Percentiles rank a stretch among this genome's conserved stretches.
phyloP scores from a whole-genome alignment of 2,113 vertebrate species.

The Sprattus sprattus region DNA sequence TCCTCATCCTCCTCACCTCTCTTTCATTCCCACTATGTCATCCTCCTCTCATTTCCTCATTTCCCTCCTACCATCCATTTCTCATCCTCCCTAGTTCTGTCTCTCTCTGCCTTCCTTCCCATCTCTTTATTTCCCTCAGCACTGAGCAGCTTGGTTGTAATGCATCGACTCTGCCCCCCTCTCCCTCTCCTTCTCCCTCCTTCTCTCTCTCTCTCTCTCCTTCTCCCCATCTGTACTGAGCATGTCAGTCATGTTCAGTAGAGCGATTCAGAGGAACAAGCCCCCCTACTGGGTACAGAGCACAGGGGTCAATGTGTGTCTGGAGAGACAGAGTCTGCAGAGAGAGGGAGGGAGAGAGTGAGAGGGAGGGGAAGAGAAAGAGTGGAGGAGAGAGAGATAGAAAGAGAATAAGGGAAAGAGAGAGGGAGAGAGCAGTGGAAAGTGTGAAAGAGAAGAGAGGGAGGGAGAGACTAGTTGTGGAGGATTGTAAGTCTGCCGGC shows the following conservation, averaged over 20 bases:
- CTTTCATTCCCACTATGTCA: not conserved
- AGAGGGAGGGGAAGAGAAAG: not conserved
- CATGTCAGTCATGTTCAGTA: conserved; percentile 72
- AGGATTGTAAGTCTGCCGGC: too few relatives aligned
- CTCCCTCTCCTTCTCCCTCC: not conserved
- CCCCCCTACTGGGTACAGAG: conserved; percentile 60
- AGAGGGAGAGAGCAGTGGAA: not conserved
- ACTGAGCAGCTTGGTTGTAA: too few relatives aligned
- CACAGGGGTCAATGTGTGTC: conserved; percentile 69
- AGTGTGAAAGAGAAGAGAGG: too few relatives aligned
- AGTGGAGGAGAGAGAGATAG: not conserved
- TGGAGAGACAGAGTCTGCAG: conserved; percentile 52
- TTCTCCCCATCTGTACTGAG: conserved; percentile 48
- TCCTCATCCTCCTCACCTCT: not conserved
- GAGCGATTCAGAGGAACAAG: conserved; percentile 70
- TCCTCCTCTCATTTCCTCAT: not conserved
- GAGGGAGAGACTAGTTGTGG: too few relatives aligned
- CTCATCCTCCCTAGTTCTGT: conserved; percentile 5
- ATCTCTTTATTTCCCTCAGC: not conserved
- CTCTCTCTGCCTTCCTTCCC: not conserved
- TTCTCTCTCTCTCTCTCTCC: conserved; percentile 22
- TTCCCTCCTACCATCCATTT: too few relatives aligned
- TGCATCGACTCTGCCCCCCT: not conserved
- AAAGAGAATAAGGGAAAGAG: not conserved
- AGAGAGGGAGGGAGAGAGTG: not conserved